These are phyloP conservation scores for Crypturellus tataupa DNA, from an alignment of 2,797 vertebrate species.

Conservation along the genomic window DNA sequence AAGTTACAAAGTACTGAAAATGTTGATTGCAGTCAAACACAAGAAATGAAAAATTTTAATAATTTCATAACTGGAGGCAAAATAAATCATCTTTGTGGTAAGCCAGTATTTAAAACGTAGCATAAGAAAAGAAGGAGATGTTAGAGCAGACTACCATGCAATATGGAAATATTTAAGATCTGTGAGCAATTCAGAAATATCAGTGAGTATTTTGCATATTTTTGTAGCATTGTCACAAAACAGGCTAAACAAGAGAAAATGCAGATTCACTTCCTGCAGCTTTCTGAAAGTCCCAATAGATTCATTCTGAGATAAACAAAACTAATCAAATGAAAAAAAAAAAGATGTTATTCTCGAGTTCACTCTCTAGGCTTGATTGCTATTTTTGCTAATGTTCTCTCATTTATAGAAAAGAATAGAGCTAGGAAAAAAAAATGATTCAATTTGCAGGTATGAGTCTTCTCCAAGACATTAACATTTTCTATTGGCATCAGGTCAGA, in stretches of 20 bases:
- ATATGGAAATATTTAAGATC: background rate
- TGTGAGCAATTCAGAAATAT: background rate
- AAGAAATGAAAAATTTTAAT: background rate
- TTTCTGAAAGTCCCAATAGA: background rate
- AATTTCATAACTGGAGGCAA: accelerated
- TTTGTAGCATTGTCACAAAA: background rate
- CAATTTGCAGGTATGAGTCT: background rate
- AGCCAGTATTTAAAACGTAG: background rate
- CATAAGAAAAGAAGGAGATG: background rate
- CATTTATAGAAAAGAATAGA: background rate
- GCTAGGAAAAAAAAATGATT: background rate
- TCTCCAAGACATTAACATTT: background rate
- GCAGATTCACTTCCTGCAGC: background rate
- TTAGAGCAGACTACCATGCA: background rate
- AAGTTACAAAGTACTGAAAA: background rate
- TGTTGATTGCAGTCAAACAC: background rate
- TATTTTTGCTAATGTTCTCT: background rate
- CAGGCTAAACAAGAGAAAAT: background rate
- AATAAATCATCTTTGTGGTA: background rate
- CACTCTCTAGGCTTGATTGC: accelerated
- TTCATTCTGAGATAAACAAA: background rate
- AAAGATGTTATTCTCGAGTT: background rate
- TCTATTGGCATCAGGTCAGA: background rate
- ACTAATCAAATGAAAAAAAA: background rate
- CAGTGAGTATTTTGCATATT: background rate